Evolutionary conservation across 2,888 invertebrate genomes (phyloP).

Genomic region (Leptopilina myrica): DNA sequence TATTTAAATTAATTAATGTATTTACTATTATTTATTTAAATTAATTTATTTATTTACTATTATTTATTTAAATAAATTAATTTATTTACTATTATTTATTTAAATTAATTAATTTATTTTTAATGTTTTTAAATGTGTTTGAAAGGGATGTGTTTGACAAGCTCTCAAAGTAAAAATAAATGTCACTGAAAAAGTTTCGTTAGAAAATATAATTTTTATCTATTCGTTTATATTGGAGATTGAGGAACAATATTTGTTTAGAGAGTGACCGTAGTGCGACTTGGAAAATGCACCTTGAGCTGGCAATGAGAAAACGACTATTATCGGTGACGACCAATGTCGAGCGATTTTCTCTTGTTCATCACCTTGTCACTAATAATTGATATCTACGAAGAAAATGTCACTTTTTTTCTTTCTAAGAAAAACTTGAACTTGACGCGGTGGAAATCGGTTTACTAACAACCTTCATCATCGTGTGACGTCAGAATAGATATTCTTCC

Average conservation of each 20-base stretch:
- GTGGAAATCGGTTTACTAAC: no score
- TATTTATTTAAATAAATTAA: no score
- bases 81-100: no score
- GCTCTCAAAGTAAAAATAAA: background rate
- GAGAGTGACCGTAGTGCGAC: constrained; percentile 26
- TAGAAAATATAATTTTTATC: constrained; percentile 7
- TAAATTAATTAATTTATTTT: no score
- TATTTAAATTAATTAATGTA: no score
- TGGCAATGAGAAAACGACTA: constrained; percentile 23
- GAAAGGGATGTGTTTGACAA: no score
- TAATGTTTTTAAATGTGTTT: no score
- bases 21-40: no score
- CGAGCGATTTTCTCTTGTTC: constrained; percentile 17
- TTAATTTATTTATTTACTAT: no score
- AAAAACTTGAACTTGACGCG: no score
- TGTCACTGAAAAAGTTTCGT: background rate
- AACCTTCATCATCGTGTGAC: background rate
- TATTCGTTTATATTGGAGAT: background rate
- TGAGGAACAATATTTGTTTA: constrained; percentile 26
- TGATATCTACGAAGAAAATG: background rate
- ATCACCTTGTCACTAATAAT: constrained; percentile 12
- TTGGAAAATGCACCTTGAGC: constrained; percentile 33
- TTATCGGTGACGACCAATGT: constrained; percentile 33
- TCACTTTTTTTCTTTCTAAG: background rate
- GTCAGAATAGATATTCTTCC: no score